Evolutionary conservation across 2,888 invertebrate species (phyloP), one percentile per base, ranked within the genome.

Genomic region (Mycogona germanica): DNA sequence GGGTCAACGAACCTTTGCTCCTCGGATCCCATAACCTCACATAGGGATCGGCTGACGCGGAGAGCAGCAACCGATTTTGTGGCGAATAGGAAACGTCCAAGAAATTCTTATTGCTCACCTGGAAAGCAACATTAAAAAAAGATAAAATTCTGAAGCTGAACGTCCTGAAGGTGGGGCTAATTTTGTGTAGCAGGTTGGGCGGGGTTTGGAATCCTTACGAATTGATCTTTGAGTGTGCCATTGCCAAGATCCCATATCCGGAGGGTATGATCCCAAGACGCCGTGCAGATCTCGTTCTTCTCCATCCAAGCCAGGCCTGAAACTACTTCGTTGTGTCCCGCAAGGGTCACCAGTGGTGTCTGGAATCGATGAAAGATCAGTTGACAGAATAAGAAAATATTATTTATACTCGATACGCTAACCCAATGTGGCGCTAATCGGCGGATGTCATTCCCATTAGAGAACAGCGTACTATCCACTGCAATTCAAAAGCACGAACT

Each of bases 191-290:
- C n/a, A 41, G 12, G 2, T 3, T n/a, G 14, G n/a, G 37, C 49
- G 1, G 37, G 59, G 57, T n/a, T 17, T n/a, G n/a, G n/a, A 21
- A 26, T 6, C 12, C 29, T 46, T 60, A 69, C 80, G 62, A 91
- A 76, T 70, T 89, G 87, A 41, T 81, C 78, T 67, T 85, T 87
- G 42, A 91, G 79, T 35, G 82, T 84, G 47, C 85, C 87, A 46
- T 86, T 72, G 64, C 87, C 85, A 42, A 87, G 76, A 70, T 98
- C 96, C 97, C 97, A 98, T 7, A 93, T 68, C 68, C 87, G 84
- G 17, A 98, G 74, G 1, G 93, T 86, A 67, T 97, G 95, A 73
- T 98, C 97, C 92, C 92, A 93, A 1, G 95, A 89, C 51, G 84
- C 79, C 0, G 93, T 89, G 7, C 87, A 76, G 2, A 95, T 73